Conservation (phyloP, 2,888 invertebrate species). For the Drosophila lutescens region DNA sequence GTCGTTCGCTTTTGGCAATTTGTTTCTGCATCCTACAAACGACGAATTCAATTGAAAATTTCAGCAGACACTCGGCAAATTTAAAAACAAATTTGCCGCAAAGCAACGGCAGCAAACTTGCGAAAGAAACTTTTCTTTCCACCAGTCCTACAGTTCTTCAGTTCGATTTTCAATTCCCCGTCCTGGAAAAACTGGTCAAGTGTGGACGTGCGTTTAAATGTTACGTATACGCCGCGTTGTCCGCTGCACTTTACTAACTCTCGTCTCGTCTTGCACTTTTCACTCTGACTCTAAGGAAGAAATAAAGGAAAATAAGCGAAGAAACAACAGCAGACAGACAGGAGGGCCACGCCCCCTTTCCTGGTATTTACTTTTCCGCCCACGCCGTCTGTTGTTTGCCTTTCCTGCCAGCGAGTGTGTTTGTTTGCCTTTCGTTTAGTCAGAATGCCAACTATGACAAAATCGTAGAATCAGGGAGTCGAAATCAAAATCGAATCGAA, state of each 20-base stretch:
- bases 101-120: slow-evolving; percentile 57
- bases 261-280: slow-evolving; percentile 30
- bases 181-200: slow-evolving; percentile 58
- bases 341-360: slow-evolving; percentile 19
- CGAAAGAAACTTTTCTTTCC: slow-evolving; percentile 42
- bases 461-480: slow-evolving; percentile 49
- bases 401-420: slow-evolving; percentile 19
- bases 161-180: slow-evolving; percentile 57
- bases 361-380: slow-evolving; percentile 62
- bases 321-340: slow-evolving; percentile 31
- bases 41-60: slow-evolving; percentile 77
- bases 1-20: slow-evolving; percentile 60
- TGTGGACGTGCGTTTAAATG: slow-evolving; percentile 72
- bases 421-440: slow-evolving; percentile 76
- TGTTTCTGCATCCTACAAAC: slow-evolving; percentile 64
- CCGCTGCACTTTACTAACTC: slow-evolving; percentile 61
- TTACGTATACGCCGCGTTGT: slow-evolving; percentile 74
- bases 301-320: slow-evolving; percentile 15
- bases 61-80: slow-evolving; percentile 68
- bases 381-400: slow-evolving; percentile 50
- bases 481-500: slow-evolving; percentile 43
- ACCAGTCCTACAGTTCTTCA: slow-evolving; percentile 39
- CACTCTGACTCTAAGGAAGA: slow-evolving; percentile 46
- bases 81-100: slow-evolving; percentile 78
- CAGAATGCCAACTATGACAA: slow-evolving; percentile 66